Conservation (phyloP, 2,888 invertebrate genomes). For the Caenorhabditis imperialis region DNA sequence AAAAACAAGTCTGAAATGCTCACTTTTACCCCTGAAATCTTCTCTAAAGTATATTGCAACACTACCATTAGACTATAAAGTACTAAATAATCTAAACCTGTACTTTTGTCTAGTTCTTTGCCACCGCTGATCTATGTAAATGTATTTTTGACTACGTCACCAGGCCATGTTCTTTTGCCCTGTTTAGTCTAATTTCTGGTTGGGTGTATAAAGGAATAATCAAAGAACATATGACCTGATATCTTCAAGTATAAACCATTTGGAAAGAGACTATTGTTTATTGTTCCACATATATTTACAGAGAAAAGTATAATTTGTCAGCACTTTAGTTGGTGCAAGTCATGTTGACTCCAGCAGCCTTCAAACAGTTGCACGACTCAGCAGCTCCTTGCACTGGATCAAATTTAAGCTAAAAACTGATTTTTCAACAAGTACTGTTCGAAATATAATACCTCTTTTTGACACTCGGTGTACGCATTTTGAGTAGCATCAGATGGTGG, state of each 20-base stretch:
- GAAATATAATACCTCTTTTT: constrained; percentile 73
- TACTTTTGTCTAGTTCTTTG: no score
- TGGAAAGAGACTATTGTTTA: background rate
- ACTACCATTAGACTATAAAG: no score
- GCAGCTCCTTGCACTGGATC: constrained; percentile 67
- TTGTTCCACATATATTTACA: constrained; percentile 36
- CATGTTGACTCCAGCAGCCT: constrained; percentile 70
- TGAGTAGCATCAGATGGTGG: constrained; percentile 71
- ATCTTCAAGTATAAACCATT: no score
- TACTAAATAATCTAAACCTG: no score
- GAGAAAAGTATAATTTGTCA: constrained; percentile 8
- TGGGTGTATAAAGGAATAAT: no score
- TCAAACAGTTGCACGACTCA: constrained; percentile 71
- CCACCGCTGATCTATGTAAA: constrained; percentile 33
- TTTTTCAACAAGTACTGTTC: no score
- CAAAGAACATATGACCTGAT: no score
- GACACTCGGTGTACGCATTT: constrained; percentile 71
- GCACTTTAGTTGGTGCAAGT: constrained; percentile 44
- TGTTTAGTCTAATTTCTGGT: no score
- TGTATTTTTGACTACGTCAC: constrained; percentile 28
- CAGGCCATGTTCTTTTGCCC: constrained; percentile 39
- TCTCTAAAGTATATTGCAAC: no score
- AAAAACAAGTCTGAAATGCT: no score
- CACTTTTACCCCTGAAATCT: no score
- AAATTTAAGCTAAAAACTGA: no score